A percentile compares a stretch with the other conserved stretches of the same genome.
These are phyloP conservation scores for Adelognathus sp. DNA, from an alignment of 2,888 invertebrate genomes.

Conservation along the genomic window DNA sequence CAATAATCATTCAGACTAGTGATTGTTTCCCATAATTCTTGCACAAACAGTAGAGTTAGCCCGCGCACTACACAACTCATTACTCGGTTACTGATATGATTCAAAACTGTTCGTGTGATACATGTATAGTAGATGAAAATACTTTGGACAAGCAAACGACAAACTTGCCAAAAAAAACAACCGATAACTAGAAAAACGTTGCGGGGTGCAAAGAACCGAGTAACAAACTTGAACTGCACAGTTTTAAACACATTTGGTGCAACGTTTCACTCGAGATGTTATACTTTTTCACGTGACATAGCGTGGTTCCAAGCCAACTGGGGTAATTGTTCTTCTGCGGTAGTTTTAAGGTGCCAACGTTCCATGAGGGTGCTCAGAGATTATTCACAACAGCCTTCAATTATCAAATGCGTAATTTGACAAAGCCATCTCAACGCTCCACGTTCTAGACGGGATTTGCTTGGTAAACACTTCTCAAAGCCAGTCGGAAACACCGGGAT, in stretches of 20 bases:
- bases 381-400: constrained; percentile 29
- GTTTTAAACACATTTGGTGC: constrained; percentile 34
- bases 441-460: constrained; percentile 35
- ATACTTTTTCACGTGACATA: constrained; percentile 27
- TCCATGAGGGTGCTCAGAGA: constrained; percentile 41
- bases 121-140: constrained; percentile 12
- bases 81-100: constrained; percentile 34
- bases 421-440: constrained; percentile 23
- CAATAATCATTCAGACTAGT: constrained; percentile 45
- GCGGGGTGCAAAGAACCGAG: constrained; percentile 33
- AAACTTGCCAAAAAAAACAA: constrained; percentile 55
- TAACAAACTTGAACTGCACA: constrained; percentile 48
- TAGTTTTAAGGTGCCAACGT: constrained; percentile 36
- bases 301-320: constrained; percentile 27
- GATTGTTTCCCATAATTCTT: constrained; percentile 44
- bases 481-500: constrained; percentile 28
- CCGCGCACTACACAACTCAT: constrained; percentile 64
- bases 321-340: constrained; percentile 20
- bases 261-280: constrained; percentile 26
- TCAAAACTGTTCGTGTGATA: constrained; percentile 16
- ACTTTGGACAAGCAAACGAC: background rate
- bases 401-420: constrained; percentile 38
- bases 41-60: constrained; percentile 59
- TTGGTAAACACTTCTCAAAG: constrained; percentile 20
- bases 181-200: constrained; percentile 44